A percentile compares a stretch with the other conserved stretches of the same genome.
These are phyloP conservation scores for Aramus guarauna DNA, from an alignment of 2,113 vertebrate genomes.

Conservation along the genomic window DNA sequence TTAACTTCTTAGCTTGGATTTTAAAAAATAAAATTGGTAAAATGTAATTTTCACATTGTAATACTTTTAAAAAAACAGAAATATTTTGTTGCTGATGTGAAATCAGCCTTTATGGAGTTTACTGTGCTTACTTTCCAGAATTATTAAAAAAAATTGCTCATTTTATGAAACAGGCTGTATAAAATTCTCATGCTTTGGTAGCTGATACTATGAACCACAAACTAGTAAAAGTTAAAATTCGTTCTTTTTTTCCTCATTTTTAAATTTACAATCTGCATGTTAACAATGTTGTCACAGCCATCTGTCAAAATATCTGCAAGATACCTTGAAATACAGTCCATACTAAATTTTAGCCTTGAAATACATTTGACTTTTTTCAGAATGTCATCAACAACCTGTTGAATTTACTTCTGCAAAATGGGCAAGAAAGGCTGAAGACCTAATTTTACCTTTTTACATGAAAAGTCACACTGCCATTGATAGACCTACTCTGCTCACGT, in stretches of 20 bases:
- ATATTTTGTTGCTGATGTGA: background rate
- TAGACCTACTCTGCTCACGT: background rate
- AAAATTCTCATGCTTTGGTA: background rate
- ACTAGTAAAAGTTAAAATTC: background rate
- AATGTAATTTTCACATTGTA: background rate
- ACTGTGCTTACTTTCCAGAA: background rate
- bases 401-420: background rate
- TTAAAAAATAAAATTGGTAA: background rate
- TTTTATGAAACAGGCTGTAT: background rate
- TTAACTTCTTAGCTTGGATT: background rate
- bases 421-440: background rate
- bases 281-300: background rate
- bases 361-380: background rate
- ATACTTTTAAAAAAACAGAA: background rate
- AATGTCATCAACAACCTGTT: background rate
- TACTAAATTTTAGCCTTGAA: background rate
- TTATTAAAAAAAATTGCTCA: fast-evolving
- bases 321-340: background rate
- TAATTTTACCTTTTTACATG: background rate
- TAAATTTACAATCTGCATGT: background rate
- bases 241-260: background rate
- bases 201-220: background rate
- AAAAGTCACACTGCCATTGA: background rate
- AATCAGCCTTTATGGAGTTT: background rate
- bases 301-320: background rate